A percentile compares a stretch with the other conserved stretches of the same genome.
Conservation (phyloP, 92 coral and sea anemone genomes). For the Parazoanthus swiftii region DNA sequence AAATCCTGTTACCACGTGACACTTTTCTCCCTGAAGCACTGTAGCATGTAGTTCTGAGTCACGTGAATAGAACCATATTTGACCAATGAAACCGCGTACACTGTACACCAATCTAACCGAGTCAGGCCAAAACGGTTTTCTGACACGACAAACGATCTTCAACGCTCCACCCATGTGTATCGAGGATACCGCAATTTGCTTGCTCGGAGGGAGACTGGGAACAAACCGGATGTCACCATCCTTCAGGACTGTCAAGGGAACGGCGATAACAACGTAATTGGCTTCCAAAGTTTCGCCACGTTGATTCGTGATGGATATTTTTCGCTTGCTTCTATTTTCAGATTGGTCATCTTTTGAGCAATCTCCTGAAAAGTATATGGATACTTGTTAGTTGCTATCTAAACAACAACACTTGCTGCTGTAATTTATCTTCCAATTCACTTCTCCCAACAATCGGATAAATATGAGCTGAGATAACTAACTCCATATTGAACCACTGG, state of each 20-base stretch:
- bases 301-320: slow-evolving; percentile 62
- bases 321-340: not conserved
- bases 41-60: slow-evolving; percentile 50
- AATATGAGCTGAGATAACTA: too few relatives aligned
- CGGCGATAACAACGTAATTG: slow-evolving; percentile 72
- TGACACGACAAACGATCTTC: slow-evolving; percentile 87
- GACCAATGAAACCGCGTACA: slow-evolving; percentile 52
- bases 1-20: slow-evolving; percentile 89
- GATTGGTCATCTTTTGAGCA: slow-evolving; percentile 7
- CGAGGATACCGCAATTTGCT: slow-evolving; percentile 71
- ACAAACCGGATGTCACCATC: slow-evolving; percentile 77
- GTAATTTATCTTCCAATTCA: too few relatives aligned
- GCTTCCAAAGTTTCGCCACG: slow-evolving; percentile 57
- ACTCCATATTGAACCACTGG: too few relatives aligned
- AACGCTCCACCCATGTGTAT: slow-evolving; percentile 82
- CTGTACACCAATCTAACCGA: not conserved
- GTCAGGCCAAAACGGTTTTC: slow-evolving; percentile 77
- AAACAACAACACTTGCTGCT: too few relatives aligned
- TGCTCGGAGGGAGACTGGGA: slow-evolving; percentile 72
- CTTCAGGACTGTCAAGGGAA: slow-evolving; percentile 85
- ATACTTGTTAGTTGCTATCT: not conserved
- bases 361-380: not conserved
- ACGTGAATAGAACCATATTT: slow-evolving; percentile 90
- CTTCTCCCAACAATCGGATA: too few relatives aligned
- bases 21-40: slow-evolving; percentile 55